phyloP scores from a whole-genome alignment of 1,140 invertebrate species.

The Bombus turneri region DNA sequence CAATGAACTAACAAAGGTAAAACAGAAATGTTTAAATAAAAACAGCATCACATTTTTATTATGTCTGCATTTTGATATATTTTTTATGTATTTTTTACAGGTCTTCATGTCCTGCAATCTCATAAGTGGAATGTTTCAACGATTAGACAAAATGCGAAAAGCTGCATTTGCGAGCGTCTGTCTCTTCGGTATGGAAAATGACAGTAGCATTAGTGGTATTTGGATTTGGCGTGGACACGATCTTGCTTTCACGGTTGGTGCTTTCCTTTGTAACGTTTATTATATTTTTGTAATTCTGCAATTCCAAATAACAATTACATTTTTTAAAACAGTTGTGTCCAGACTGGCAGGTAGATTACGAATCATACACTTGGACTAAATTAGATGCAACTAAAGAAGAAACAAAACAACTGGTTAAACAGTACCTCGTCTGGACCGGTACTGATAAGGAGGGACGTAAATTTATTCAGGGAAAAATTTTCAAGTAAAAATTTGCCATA shows the following conservation, averaged over 20 bases:
- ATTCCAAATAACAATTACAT: constrained; percentile 12
- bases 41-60: background rate
- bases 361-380: constrained; percentile 98
- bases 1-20: constrained; percentile 93
- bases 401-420: constrained; percentile 94
- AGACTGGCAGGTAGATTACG: constrained; percentile 98
- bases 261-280: background rate
- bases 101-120: constrained; percentile 82
- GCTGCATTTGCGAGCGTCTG: constrained; percentile 96
- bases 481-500: constrained; percentile 90
- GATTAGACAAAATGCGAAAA: constrained; percentile 98
- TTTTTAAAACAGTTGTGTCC: constrained; percentile 87
- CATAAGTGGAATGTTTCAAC: constrained; percentile 94
- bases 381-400: constrained; percentile 91
- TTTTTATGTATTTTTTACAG: constrained; percentile 70
- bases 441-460: constrained; percentile 93
- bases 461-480: constrained; percentile 99
- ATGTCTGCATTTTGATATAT: background rate
- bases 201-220: constrained; percentile 96
- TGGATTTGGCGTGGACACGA: constrained; percentile 99
- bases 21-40: background rate
- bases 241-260: constrained; percentile 92
- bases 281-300: background rate
- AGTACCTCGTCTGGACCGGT: constrained; percentile 97
- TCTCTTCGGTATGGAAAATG: constrained; percentile 96